A percentile compares a stretch with the other conserved stretches of the same genome.
phyloP scores from a whole-genome alignment of 2,888 invertebrate genomes.

The Tuta absoluta region DNA sequence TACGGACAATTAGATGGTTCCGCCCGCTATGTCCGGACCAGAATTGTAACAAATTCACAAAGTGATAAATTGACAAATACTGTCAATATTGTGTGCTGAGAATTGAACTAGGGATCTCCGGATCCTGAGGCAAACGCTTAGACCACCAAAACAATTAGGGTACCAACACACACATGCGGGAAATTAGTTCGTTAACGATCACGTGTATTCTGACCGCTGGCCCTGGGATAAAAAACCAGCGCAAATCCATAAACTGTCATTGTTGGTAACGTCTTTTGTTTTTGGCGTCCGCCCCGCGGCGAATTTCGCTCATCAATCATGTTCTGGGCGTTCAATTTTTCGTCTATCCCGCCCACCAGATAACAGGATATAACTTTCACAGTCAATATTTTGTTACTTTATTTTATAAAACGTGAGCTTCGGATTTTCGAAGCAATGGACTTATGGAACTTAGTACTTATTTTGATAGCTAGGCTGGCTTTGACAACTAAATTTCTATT shows the following conservation, averaged over 20 bases:
- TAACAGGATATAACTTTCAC: constrained; percentile 43
- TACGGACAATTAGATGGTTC: no score
- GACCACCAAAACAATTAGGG: no score
- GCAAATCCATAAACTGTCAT: constrained; percentile 1
- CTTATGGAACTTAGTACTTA: background rate
- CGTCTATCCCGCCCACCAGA: constrained; percentile 39
- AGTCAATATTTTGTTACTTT: constrained; percentile 17
- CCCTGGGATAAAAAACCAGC: background rate
- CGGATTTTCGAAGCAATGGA: background rate
- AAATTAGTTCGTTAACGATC: background rate
- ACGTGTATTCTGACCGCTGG: background rate
- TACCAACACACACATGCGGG: no score
- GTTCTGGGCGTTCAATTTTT: constrained; percentile 62
- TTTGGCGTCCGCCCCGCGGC: constrained; percentile 12
- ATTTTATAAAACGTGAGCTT: background rate
- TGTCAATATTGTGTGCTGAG: no score
- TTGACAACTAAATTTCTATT: background rate
- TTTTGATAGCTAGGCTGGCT: background rate
- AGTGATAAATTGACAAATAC: no score
- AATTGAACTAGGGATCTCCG: no score
- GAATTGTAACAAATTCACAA: no score
- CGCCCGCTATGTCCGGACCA: no score
- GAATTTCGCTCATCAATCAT: constrained; percentile 52
- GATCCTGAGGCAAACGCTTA: no score
- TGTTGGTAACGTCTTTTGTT: constrained; percentile 6